These are phyloP conservation scores for Meganola albula DNA, from an alignment of 2,888 invertebrate genomes.

Conservation along the genomic window DNA sequence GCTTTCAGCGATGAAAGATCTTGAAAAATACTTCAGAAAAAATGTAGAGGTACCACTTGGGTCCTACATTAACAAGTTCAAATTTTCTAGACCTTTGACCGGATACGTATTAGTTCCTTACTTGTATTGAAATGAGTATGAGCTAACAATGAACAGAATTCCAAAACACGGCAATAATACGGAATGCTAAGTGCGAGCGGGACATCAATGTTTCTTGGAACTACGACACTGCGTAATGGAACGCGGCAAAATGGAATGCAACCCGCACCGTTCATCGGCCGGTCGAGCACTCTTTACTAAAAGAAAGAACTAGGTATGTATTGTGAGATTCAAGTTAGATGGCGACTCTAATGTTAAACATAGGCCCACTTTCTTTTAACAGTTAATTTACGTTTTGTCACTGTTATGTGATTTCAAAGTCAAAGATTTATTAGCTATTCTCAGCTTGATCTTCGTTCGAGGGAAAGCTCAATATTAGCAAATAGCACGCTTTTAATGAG, in stretches of 20 bases:
- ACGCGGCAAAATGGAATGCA: slow-evolving; percentile 68
- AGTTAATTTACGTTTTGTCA: no score
- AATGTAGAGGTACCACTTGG: no score
- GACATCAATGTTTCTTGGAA: slow-evolving; percentile 70
- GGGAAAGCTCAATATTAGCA: no score
- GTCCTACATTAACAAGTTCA: slow-evolving; percentile 5
- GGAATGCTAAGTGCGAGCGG: slow-evolving; percentile 65
- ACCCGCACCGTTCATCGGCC: slow-evolving; percentile 37
- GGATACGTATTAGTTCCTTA: slow-evolving; percentile 53
- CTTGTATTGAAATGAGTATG: slow-evolving; percentile 60
- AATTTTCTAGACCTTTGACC: slow-evolving; percentile 46
- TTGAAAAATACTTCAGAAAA: no score
- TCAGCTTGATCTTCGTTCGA: no score
- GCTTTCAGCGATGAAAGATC: no score
- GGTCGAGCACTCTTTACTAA: slow-evolving; percentile 31
- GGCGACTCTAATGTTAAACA: no score
- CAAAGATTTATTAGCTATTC: no score
- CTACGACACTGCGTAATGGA: slow-evolving; percentile 62
- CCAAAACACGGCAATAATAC: slow-evolving; percentile 65
- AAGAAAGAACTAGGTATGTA: slow-evolving; percentile 31
- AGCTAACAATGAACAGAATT: slow-evolving; percentile 70
- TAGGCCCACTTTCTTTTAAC: no score
- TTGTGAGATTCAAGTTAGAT: no score
- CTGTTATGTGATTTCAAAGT: no score
- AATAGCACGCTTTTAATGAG: no score